Evolutionary conservation across 1,140 invertebrate species (phyloP), one percentile per base, ranked within the genome.

Genomic region (Coptotermes formosanus): DNA sequence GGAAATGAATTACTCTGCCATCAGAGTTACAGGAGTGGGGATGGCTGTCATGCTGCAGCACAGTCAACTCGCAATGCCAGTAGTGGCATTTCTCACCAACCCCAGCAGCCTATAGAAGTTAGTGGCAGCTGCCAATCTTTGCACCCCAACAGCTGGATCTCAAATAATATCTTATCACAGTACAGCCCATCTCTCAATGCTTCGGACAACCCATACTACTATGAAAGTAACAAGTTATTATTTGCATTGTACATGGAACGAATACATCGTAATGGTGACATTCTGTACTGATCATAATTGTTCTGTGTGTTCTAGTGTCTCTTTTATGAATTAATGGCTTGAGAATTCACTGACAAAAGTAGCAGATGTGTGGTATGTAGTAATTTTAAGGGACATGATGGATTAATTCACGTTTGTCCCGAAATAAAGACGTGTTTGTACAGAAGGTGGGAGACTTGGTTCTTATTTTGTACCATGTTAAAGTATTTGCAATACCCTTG

Each of bases 121-220:
- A 75, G 25, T 75, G 64, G 64, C 8, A 30, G 64, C 8, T 1
- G 64, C n/a, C 64, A 8, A 30, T 8, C 9, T n/a, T 75, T 75
- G 64, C 64, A 75, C 25, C 16, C 59, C n/a, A 30, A 45, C 38
- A 44, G 52, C 21, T 87, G 86, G 86, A 83, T 87, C 48, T 52
- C 75, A 59, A 84, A 85, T 23, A 45, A 87, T 23, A 59, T 82
- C 82, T 43, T 87, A 81, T 52, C 87, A 38, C 75, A 48, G 69
- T 94, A 94, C 88, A 90, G 89, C 64, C 94, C 94, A 12, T 92
- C 93, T 88, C 88, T 94, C 38, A 91, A 90, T 88, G 91, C 92
- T 75, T 89, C 86, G 85, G 92, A 94, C 88, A 94, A 94, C 91
- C 93, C 93, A 19, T 93, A 92, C 89, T 94, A 94, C 89, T 94